Conservation (phyloP, 2,888 invertebrate species). For the Bimastos eiseni region DNA sequence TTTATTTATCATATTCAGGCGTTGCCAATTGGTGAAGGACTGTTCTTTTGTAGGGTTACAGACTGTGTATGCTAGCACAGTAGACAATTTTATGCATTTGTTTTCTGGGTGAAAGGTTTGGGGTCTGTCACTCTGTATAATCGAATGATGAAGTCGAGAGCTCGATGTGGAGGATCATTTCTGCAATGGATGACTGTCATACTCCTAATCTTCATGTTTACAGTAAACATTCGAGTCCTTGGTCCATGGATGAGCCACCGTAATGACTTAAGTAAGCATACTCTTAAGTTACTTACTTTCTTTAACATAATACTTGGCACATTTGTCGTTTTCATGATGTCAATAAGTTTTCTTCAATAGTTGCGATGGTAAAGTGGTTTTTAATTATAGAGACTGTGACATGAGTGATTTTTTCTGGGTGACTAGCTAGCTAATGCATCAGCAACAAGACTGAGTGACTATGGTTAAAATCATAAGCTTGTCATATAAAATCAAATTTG, state of each 20-base stretch:
- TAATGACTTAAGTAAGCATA: background rate
- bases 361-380: too few relatives aligned
- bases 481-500: too few relatives aligned
- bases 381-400: background rate
- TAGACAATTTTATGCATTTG: background rate
- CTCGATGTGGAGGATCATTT: background rate
- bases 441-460: too few relatives aligned
- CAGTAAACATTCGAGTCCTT: background rate
- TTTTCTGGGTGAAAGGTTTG: background rate
- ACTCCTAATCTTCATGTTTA: slow-evolving; percentile 10
- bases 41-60: background rate
- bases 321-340: background rate
- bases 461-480: too few relatives aligned
- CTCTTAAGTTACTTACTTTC: too few relatives aligned
- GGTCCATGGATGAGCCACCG: slow-evolving; percentile 18
- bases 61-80: background rate
- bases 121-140: background rate
- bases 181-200: background rate
- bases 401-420: too few relatives aligned
- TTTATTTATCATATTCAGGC: background rate
- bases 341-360: too few relatives aligned
- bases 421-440: too few relatives aligned
- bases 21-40: background rate
- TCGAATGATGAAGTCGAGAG: slow-evolving; percentile 16
- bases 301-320: background rate